Evolutionary conservation across 2,797 vertebrate genomes (phyloP).

Genomic region (Amphiprion clarkii): DNA sequence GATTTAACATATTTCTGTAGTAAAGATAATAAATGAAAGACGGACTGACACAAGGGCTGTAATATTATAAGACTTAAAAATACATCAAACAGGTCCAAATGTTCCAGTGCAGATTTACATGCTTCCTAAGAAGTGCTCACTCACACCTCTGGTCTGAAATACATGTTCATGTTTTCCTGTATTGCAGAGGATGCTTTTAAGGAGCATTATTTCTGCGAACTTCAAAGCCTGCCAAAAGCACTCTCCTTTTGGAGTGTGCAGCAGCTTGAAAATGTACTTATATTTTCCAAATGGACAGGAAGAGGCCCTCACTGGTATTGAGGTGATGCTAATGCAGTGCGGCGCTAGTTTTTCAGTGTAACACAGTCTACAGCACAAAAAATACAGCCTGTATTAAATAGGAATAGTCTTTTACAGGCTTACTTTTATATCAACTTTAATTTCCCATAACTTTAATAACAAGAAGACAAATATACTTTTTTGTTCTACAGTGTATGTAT

Average conservation of each 20-base stretch:
- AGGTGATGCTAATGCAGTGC: conserved; percentile 83
- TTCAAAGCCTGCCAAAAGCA: conserved; percentile 87
- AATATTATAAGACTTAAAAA: conserved; percentile 37
- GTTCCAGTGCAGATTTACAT: conserved; percentile 66
- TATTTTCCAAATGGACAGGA: conserved; percentile 88
- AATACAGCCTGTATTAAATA: conserved; percentile 60
- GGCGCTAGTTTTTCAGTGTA: conserved; percentile 60
- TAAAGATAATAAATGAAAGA: conserved; percentile 14
- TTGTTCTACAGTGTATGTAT: conserved; percentile 56
- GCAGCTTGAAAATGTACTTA: conserved; percentile 84
- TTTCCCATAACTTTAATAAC: conserved; percentile 60
- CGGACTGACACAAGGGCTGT: conserved; percentile 3
- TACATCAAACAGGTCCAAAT: conserved; percentile 69
- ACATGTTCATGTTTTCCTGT: conserved; percentile 74
- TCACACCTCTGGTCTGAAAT: conserved; percentile 77
- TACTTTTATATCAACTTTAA: conserved; percentile 61
- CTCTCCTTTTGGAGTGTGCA: conserved; percentile 78
- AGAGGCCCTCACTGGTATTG: conserved; percentile 78
- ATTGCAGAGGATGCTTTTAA: conserved; percentile 85
- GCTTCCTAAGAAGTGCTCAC: conserved; percentile 67
- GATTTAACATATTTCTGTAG: conserved; percentile 9
- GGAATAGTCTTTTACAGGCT: conserved; percentile 67
- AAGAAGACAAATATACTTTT: conserved; percentile 52
- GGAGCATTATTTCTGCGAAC: conserved; percentile 84
- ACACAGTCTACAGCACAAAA: conserved; percentile 63